Evolutionary conservation across 2,113 vertebrate species (phyloP), one percentile per base, ranked within the genome.

Genomic region (Zingel zingel): DNA sequence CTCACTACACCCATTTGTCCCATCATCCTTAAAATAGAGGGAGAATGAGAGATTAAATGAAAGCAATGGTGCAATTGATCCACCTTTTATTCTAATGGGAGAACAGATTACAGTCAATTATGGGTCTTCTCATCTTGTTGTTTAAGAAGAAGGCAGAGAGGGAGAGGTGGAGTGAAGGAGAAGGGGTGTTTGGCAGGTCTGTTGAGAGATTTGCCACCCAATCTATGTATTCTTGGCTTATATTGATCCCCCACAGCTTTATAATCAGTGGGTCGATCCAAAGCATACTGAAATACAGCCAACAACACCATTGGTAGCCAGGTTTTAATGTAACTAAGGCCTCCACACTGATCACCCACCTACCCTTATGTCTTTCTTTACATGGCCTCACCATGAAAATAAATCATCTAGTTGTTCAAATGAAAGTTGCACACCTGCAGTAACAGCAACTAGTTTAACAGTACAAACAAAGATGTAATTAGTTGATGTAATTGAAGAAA

Each of bases 171-270:
- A 74, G 76, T 71, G 83, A 71, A 80, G 78, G 59, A 80, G 81
- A 77, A 47, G 57, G 66, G 77, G 5, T 79, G 79, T 84, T 79
- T 82, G 87, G 82, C 86, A 71, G 83, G 64, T 76, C 68, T 74
- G 74, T 56, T 43, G 57, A 88, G 84, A 90, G 91, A 92, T 93
- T 94, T 91, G 91, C 92, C 86, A 88, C 86, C 88, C 86, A 80
- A 89, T 94, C 82, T 79, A 84, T 89, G 88, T 88, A 91, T 93
- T 89, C 77, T 73, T 91, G 86, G 81, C 74, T 86, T 59, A 43
- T 92, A 95, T 95, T 84, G 94, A 95, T 94, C 77, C 10, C 21
- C 21, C 70, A 15, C 81, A 77, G 88, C 91, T 92, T 91, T 86
- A 89, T 91, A 93, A 92, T 90, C 88, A 87, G 77, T 48, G 74